These are phyloP conservation scores for Drosophila arawakana DNA, from an alignment of 1,140 invertebrate genomes.

Conservation along the genomic window DNA sequence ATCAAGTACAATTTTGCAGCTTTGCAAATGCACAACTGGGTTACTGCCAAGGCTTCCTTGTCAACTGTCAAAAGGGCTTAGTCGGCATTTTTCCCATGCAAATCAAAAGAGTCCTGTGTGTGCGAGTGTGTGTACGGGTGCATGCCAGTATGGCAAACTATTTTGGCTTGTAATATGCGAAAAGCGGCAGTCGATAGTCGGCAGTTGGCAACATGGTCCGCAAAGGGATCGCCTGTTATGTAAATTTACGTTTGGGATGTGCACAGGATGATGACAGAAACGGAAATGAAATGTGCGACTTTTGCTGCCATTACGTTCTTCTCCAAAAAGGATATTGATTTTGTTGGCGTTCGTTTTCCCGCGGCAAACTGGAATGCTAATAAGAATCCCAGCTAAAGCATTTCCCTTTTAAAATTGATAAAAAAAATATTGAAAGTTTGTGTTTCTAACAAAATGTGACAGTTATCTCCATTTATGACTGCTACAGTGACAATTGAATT, in stretches of 20 bases:
- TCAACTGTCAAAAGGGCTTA: conserved; percentile 20
- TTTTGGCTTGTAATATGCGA: conserved; percentile 43
- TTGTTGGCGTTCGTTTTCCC: conserved; percentile 27
- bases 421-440: background rate
- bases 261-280: conserved; percentile 39
- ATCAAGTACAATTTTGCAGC: background rate
- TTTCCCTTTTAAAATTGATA: background rate
- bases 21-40: conserved; percentile 4
- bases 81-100: conserved; percentile 16
- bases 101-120: conserved; percentile 38
- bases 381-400: conserved; percentile 19
- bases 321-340: conserved; percentile 61
- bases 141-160: conserved; percentile 27
- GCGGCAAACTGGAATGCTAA: conserved; percentile 27
- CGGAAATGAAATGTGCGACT: conserved; percentile 73
- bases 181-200: conserved; percentile 11
- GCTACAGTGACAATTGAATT: background rate
- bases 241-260: conserved; percentile 50
- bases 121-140: conserved; percentile 3
- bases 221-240: conserved; percentile 30
- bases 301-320: conserved; percentile 36
- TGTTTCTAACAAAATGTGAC: background rate
- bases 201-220: conserved; percentile 7
- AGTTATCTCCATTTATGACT: background rate
- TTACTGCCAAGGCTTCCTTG: conserved; percentile 7